phyloP scores from a whole-genome alignment of 2,797 vertebrate species.

The Oceanodroma leucorhoa region DNA sequence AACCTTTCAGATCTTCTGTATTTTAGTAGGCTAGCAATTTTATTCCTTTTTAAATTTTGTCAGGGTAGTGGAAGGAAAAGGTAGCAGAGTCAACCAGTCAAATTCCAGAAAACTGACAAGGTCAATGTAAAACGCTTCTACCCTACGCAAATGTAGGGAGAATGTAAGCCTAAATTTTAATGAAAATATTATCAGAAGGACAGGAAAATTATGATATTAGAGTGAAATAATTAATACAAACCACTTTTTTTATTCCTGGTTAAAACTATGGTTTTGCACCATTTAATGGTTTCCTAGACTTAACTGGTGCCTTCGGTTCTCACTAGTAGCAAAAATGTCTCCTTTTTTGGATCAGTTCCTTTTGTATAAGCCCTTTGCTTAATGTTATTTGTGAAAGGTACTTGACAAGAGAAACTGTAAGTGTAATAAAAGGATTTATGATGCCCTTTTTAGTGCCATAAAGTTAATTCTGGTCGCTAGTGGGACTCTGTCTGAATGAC shows the following conservation, averaged over 20 bases:
- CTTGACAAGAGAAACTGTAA: neutral
- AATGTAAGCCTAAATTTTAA: neutral
- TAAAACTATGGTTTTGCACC: neutral
- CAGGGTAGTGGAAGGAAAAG: neutral
- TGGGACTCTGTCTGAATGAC: neutral
- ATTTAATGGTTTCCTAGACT: neutral
- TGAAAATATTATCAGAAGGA: neutral
- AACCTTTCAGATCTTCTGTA: slow-evolving; percentile 37
- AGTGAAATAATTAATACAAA: neutral
- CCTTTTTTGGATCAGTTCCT: neutral
- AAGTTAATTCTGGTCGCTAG: neutral
- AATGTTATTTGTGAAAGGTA: neutral
- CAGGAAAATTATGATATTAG: neutral
- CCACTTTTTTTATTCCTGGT: neutral
- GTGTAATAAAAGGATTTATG: neutral
- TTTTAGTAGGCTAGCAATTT: slow-evolving; percentile 17
- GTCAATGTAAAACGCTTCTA: neutral
- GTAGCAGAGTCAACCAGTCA: neutral
- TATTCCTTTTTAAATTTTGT: neutral
- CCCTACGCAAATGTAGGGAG: neutral
- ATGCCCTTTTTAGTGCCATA: neutral
- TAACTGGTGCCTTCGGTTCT: neutral
- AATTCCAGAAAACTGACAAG: neutral
- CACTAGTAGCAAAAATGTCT: neutral
- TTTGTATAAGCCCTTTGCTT: neutral